phyloP scores from a whole-genome alignment of 2,113 vertebrate genomes.

The Anguilla rostrata region DNA sequence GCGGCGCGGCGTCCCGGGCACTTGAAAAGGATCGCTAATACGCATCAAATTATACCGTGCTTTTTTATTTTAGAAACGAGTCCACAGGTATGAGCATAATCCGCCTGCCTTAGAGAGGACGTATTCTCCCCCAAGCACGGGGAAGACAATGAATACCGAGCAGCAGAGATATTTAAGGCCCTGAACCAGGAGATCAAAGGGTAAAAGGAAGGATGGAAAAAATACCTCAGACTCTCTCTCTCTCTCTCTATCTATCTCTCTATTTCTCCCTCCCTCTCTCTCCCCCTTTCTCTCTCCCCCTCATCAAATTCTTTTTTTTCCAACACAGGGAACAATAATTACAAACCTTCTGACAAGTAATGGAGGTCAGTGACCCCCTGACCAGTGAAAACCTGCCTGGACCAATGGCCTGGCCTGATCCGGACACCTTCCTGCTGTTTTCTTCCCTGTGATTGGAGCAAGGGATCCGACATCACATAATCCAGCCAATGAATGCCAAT shows the following conservation, averaged over 20 bases:
- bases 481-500: neutral
- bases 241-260: neutral
- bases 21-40: neutral
- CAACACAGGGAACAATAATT: slow-evolving; percentile 21
- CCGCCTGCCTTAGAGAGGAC: neutral
- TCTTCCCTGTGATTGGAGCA: neutral
- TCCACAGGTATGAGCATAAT: neutral
- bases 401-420: too few relatives aligned
- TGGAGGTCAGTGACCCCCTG: slow-evolving; percentile 22
- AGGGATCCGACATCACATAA: neutral
- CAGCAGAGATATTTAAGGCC: neutral
- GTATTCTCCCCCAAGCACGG: neutral
- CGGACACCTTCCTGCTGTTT: neutral
- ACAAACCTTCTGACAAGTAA: slow-evolving; percentile 27
- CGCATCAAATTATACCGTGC: neutral
- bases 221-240: neutral
- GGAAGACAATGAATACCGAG: neutral
- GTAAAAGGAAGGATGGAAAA: neutral
- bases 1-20: neutral
- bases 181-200: neutral
- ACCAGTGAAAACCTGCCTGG: neutral
- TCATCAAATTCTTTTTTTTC: neutral
- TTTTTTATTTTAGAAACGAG: neutral
- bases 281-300: neutral
- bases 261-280: neutral